phyloP scores from a whole-genome alignment of 37 sponge, comb jelly and placozoan species.

The Eunapius fragilis region DNA sequence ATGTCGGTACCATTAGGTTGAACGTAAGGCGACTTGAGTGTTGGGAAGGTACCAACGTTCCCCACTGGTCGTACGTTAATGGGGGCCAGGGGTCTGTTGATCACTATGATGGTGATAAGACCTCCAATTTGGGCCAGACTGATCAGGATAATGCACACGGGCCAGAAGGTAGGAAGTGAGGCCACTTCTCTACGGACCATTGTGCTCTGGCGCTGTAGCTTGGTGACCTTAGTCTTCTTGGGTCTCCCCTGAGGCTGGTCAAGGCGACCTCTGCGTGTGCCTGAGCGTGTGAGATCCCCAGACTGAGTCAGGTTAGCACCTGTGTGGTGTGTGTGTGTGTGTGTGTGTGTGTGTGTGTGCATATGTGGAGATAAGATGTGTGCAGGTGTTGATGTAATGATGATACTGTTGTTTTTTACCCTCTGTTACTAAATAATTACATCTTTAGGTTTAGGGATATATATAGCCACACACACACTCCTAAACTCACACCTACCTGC shows the following conservation, averaged over 20 bases:
- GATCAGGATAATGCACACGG: slow-evolving; percentile 84
- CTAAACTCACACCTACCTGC: not conserved
- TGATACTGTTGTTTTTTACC: not conserved
- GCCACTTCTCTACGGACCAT: slow-evolving; percentile 66
- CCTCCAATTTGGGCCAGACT: slow-evolving; percentile 49
- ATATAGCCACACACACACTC: not conserved
- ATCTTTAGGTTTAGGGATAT: no score
- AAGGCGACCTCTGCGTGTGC: not conserved
- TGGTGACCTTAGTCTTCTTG: slow-evolving; percentile 54
- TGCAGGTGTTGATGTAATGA: no score
- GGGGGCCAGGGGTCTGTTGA: slow-evolving; percentile 34
- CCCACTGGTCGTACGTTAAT: slow-evolving; percentile 33
- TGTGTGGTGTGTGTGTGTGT: slow-evolving; percentile 1
- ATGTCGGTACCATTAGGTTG: not conserved
- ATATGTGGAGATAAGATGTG: no score
- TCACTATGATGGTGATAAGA: not conserved
- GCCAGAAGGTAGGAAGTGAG: slow-evolving; percentile 91
- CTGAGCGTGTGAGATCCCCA: not conserved
- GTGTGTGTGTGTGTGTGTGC: no score
- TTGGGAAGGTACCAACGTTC: slow-evolving; percentile 14
- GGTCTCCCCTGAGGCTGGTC: not conserved
- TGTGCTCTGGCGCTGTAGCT: slow-evolving; percentile 79
- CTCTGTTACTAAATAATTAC: no score
- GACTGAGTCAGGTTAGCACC: not conserved
- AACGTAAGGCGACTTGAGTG: slow-evolving; percentile 9